Conservation (phyloP, 1,140 invertebrate species). For the Druon quercuslanigerum region DNA sequence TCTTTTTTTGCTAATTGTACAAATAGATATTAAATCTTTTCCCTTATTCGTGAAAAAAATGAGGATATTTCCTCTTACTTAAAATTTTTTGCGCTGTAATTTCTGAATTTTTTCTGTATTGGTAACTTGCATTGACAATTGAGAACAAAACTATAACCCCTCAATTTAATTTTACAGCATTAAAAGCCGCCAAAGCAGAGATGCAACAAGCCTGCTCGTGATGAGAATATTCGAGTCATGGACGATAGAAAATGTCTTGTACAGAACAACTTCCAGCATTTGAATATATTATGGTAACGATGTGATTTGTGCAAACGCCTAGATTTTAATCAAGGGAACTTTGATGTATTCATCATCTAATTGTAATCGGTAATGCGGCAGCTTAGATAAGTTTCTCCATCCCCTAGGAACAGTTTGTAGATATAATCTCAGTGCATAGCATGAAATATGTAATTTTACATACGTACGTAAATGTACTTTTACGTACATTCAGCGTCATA, state of each 20-base stretch:
- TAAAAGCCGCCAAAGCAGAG: conserved; percentile 81
- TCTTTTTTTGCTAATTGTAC: no score
- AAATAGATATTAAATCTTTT: no score
- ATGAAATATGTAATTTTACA: conserved; percentile 54
- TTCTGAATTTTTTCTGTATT: no score
- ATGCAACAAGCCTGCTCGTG: conserved; percentile 80
- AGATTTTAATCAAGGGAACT: conserved; percentile 15
- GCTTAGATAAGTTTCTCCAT: conserved; percentile 24
- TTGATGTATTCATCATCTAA: conserved; percentile 4
- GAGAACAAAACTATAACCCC: conserved; percentile 35
- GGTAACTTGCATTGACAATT: no score
- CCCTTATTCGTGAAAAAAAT: no score
- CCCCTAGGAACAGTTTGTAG: conserved; percentile 36
- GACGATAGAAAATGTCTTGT: conserved; percentile 31
- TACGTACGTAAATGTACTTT: conserved; percentile 35
- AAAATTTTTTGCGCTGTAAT: no score
- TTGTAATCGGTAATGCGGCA: neutral
- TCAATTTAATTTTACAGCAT: conserved; percentile 74
- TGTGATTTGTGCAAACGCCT: conserved; percentile 30
- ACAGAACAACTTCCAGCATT: conserved; percentile 31
- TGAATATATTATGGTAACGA: conserved; percentile 14
- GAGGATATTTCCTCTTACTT: no score
- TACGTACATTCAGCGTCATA: neutral
- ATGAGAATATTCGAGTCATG: conserved; percentile 66
- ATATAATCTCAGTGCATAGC: conserved; percentile 33